Evolutionary conservation across 2,797 vertebrate genomes (phyloP), one percentile per base, ranked within the genome.

Genomic region (Astyanax mexicanus): DNA sequence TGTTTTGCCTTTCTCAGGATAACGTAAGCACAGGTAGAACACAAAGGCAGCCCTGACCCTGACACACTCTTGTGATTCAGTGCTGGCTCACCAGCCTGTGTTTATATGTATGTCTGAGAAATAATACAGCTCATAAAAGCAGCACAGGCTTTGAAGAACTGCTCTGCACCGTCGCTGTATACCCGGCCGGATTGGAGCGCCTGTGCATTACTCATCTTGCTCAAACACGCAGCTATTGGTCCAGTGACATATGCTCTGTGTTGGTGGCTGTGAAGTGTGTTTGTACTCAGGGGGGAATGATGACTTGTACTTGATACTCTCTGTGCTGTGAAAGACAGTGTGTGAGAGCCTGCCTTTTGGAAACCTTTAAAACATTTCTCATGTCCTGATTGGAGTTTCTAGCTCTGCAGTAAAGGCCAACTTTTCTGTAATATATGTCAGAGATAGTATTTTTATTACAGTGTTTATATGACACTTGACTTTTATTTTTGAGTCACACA

Each of bases 11-110:
- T 91, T 93, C 91, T 90, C 90, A 74, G 87, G 85, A 84, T 90
- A 88, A 90, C 93, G 86, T 93, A 94, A 93, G 93, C 92, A 93
- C 81, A 92, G 91, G 90, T 90, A 90, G 88, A 81, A 88, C 92
- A 89, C 89, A 87, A 93, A 92, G 91, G 89, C 84, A 61, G 78
- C 82, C 75, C 90, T 91, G 88, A 92, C 88, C 93, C 88, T 92
- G 89, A 87, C 89, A 84, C 87, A 86, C 86, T 88, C 90, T 88
- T 87, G 92, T 95, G 93, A 94, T 93, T 93, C 91, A 93, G 91
- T 90, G 85, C 90, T 91, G 82, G 81, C 85, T 86, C 89, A 84
- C 72, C 85, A 76, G 88, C 88, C 86, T 94, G 91, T 95, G 92
- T 96, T 93, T 95, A 95, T 91, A 75, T 84, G 84, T 85, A 86